Percentiles rank a stretch among this genome's conserved stretches.
These are phyloP conservation scores for Sycophila sp. DNA, from an alignment of 1,140 invertebrate genomes.

Conservation along the genomic window DNA sequence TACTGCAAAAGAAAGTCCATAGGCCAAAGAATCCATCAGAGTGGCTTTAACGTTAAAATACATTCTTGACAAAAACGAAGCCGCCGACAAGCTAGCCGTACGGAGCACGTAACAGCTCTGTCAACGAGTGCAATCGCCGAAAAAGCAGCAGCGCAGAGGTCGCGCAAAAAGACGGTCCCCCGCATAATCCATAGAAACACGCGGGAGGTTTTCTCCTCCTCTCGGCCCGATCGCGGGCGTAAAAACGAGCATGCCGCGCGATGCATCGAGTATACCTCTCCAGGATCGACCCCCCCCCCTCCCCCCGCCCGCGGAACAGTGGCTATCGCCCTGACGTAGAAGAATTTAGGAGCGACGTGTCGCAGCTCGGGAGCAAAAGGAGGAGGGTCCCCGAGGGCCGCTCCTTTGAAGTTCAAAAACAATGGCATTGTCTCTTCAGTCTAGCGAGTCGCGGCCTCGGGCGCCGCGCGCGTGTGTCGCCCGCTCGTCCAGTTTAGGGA, in stretches of 20 bases:
- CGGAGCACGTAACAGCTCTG: background rate
- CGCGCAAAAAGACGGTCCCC: background rate
- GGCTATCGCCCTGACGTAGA: slow-evolving; percentile 51
- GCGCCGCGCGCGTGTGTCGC: slow-evolving; percentile 22
- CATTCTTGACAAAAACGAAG: no score
- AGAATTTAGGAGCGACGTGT: slow-evolving; percentile 68
- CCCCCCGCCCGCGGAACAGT: no score
- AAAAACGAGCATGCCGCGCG: no score
- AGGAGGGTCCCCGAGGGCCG: slow-evolving; percentile 52
- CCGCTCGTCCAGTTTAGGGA: slow-evolving; percentile 37
- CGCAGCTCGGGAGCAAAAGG: slow-evolving; percentile 52
- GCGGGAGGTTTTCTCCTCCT: no score
- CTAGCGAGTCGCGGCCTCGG: slow-evolving; percentile 54
- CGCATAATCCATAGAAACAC: background rate
- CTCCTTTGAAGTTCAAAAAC: slow-evolving; percentile 67
- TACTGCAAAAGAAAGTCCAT: no score
- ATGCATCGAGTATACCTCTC: no score
- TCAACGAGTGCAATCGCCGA: background rate
- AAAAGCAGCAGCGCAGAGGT: background rate
- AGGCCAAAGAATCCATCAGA: no score
- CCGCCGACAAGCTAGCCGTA: no score
- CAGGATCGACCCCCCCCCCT: no score
- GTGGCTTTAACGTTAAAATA: no score
- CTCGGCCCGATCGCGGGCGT: no score
- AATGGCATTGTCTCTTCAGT: slow-evolving; percentile 68